These are phyloP conservation scores for Mormyrops boulengeri DNA, from an alignment of 2,797 vertebrate species.

Conservation along the genomic window DNA sequence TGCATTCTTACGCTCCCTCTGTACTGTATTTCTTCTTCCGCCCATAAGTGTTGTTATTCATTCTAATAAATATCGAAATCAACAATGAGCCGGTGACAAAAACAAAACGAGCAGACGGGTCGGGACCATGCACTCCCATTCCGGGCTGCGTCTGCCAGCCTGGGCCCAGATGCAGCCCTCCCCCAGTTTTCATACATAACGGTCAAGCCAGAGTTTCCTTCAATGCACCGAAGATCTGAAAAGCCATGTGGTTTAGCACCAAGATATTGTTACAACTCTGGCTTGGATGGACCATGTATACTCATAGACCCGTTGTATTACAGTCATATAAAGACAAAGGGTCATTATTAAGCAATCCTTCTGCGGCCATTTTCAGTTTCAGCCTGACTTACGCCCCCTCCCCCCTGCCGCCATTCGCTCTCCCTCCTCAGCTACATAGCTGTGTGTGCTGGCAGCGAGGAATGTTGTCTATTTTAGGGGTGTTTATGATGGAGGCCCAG, in stretches of 20 bases:
- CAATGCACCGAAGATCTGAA: not conserved
- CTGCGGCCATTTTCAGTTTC: conserved; percentile 9
- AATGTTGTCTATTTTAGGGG: conserved; percentile 27
- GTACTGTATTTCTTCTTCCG: not conserved
- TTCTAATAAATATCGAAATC: not conserved
- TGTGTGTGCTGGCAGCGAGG: not conserved
- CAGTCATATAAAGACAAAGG: conserved; percentile 5
- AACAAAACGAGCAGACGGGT: not conserved
- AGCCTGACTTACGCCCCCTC: not conserved
- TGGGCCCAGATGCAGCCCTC: not conserved
- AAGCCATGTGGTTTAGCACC: not conserved
- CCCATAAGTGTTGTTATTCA: not conserved
- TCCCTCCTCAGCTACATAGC: not conserved
- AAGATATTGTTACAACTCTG: not conserved
- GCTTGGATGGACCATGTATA: not conserved
- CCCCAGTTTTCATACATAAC: not conserved
- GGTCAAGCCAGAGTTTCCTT: not conserved
- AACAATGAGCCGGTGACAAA: not conserved
- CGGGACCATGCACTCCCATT: not conserved
- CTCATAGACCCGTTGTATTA: not conserved
- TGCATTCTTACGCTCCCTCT: not conserved
- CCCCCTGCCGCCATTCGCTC: not conserved
- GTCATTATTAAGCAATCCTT: not conserved
- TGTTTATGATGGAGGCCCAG: conserved; percentile 30
- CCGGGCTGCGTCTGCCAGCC: not conserved